Conservation (phyloP, 2,888 invertebrate species). For the Ochropleura leucogaster region DNA sequence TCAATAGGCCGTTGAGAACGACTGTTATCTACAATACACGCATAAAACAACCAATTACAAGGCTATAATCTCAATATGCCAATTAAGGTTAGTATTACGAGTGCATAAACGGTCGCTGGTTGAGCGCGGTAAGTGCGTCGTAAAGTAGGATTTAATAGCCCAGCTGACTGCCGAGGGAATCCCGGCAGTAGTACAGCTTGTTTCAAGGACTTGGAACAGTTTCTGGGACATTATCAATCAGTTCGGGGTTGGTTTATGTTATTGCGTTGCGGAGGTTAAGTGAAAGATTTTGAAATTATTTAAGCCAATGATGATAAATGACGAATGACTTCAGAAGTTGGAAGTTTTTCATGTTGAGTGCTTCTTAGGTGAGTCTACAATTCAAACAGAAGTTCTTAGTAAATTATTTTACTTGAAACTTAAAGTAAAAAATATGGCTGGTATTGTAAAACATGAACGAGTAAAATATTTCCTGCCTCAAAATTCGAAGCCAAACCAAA, state of each 20-base stretch:
- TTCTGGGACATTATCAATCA: constrained; percentile 61
- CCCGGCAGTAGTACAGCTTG: constrained; percentile 70
- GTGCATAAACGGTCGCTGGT: constrained; percentile 81
- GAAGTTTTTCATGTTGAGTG: neutral
- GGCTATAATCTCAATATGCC: constrained; percentile 86
- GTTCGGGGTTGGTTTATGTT: constrained; percentile 20
- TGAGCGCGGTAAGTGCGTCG: constrained; percentile 79
- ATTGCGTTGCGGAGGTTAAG: constrained; percentile 4
- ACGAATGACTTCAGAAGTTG: neutral
- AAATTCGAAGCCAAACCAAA: constrained; percentile 25
- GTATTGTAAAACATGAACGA: neutral
- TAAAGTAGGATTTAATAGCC: constrained; percentile 87
- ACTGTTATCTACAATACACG: constrained; percentile 73
- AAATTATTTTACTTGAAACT: too few relatives aligned
- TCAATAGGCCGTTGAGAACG: constrained; percentile 72
- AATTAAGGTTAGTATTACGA: constrained; percentile 87
- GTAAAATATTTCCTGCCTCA: constrained; percentile 6
- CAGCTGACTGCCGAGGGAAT: constrained; percentile 80
- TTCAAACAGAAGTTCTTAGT: neutral
- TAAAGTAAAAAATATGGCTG: too few relatives aligned
- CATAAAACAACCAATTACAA: constrained; percentile 81
- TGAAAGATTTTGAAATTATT: neutral
- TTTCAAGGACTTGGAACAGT: constrained; percentile 61
- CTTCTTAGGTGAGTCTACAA: neutral
- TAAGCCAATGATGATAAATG: constrained; percentile 1